Percentiles rank a stretch among this genome's conserved stretches.
Evolutionary conservation across 2,888 invertebrate species (phyloP).

Genomic region (Lasioglossum morio): DNA sequence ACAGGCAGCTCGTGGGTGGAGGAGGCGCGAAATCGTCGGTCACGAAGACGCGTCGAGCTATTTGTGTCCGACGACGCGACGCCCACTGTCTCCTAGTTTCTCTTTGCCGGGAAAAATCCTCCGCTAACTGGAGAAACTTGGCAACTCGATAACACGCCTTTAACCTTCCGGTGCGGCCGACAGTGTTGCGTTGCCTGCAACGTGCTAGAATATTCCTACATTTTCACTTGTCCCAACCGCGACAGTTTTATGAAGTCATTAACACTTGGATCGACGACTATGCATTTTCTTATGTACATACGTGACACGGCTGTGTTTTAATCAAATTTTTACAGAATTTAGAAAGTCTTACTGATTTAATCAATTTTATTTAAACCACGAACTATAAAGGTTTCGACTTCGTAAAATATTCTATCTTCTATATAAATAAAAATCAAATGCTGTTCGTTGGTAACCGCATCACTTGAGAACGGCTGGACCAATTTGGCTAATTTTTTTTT

Average conservation of each 20-base stretch:
- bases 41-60: slow-evolving; percentile 9
- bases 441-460: no score
- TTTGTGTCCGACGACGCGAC: slow-evolving; percentile 8
- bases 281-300: not conserved
- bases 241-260: not conserved
- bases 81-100: slow-evolving; percentile 26
- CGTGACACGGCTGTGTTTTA: no score
- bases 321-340: not conserved
- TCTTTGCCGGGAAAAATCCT: slow-evolving; percentile 10
- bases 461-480: no score
- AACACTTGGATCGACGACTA: not conserved
- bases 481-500: no score
- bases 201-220: not conserved
- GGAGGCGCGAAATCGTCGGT: slow-evolving; percentile 22
- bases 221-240: not conserved
- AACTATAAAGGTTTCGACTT: not conserved
- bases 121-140: slow-evolving; percentile 22
- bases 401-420: no score
- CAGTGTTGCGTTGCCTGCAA: not conserved
- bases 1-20: slow-evolving; percentile 19
- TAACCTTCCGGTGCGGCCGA: not conserved
- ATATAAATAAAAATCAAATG: no score
- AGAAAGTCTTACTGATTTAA: not conserved
- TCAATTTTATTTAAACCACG: not conserved
- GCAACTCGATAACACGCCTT: slow-evolving; percentile 4